Evolutionary conservation across 2,888 invertebrate genomes (phyloP), one percentile per base, ranked within the genome.

Genomic region (Apantesis nais): DNA sequence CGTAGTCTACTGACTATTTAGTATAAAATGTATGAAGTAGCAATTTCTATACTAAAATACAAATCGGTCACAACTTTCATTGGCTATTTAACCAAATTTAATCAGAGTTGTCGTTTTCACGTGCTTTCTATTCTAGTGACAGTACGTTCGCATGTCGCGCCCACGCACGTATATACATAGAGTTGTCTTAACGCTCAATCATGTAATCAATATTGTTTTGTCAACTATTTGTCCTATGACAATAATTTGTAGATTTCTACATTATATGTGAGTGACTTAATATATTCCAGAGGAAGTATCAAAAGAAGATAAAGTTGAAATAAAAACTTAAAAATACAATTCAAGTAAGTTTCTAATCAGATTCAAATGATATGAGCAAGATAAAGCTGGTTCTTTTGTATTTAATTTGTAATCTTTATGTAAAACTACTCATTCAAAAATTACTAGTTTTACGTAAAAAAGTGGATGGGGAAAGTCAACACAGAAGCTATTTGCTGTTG

Each of bases 71-170:
- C 80, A 78, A 85, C 85, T 87, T 87, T 87, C 84, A 74, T 84
- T 82, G 74, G 74, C 76, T 80, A 71, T 84, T 85, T 86, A 85
- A 86, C 78, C 85, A 86, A 86, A 86, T 85, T 83, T 80, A 84
- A 84, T 86, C 82, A 80, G 77, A 68, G 70, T 80, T 81, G 80
- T 80, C 81, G 85, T 84, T 86, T 86, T 86, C 85, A 81, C 82
- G 81, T 83, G 82, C 83, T 88, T 88, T 87, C 86, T 87, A 87
- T 83, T 86, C 83, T 66, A 78, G 71, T 75, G 71, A 62, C 73
- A 76, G 52, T 67, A 44, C 29, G 66, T 4, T 44, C 25, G 75
- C 68, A 70, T 66, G 68, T 81, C 58, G 80, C 78, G 77, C 77
- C 71, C 73, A 76, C 79, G 80, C 82, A 83, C 81, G 78, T 76